These are phyloP conservation scores for Phaedon cochleariae DNA, from an alignment of 2,888 invertebrate genomes.

Conservation along the genomic window DNA sequence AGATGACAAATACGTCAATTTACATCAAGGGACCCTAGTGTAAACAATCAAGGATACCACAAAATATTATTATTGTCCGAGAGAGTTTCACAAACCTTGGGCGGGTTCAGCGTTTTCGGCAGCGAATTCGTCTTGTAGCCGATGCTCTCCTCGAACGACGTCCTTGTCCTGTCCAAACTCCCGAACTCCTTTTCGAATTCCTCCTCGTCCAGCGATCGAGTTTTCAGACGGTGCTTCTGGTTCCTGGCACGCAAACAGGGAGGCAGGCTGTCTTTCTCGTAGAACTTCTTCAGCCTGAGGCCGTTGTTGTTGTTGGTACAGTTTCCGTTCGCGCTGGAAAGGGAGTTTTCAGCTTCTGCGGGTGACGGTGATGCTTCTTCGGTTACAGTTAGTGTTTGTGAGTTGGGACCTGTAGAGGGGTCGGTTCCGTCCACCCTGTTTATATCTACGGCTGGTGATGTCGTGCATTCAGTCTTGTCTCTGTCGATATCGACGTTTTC, in stretches of 20 bases:
- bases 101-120: slow-evolving; percentile 67
- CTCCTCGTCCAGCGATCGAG: slow-evolving; percentile 77
- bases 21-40: no score
- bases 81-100: no score
- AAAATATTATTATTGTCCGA: no score
- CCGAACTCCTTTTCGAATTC: slow-evolving; percentile 77
- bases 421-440: no score
- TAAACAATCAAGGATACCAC: no score
- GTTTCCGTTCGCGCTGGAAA: slow-evolving; percentile 21
- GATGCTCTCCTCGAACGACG: slow-evolving; percentile 66
- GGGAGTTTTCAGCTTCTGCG: slow-evolving; percentile 25
- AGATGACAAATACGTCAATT: no score
- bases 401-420: no score
- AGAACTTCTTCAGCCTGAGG: slow-evolving; percentile 49
- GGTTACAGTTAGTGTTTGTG: no score
- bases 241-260: slow-evolving; percentile 71
- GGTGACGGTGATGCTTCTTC: slow-evolving; percentile 3
- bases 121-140: slow-evolving; percentile 64
- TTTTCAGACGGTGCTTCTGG: slow-evolving; percentile 70
- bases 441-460: slow-evolving; percentile 5
- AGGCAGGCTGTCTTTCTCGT: slow-evolving; percentile 63
- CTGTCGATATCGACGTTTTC: slow-evolving; percentile 38
- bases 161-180: no score
- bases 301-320: slow-evolving; percentile 26
- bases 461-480: slow-evolving; percentile 39